Base-by-base conservation (phyloP, 2,797 vertebrate genomes). In the Acipenser transmontanus region DNA sequence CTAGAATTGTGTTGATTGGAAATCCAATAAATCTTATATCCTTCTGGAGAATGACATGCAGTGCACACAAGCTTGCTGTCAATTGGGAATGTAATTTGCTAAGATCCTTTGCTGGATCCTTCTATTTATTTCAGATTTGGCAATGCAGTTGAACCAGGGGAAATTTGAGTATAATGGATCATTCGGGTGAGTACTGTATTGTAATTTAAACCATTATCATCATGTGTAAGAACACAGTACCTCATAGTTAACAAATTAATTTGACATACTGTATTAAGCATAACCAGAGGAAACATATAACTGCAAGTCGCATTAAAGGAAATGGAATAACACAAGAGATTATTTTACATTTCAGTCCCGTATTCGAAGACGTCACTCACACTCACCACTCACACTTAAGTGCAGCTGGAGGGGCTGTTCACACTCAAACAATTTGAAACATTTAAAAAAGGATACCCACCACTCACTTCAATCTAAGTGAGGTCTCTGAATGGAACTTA, bases 111-210 rank as follows among this genome's bases (percentile, higher is more conserved):
- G 2, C 34, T 34, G 34, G 34, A 34, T 34, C 34, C 34, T 66
- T 68, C 4, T 85, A 47, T 88, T 70, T 34, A 71, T 77, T 64
- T 83, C 89, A 99, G 97, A 99, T 92, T 87, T 99, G 87, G 93
- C 97, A 72, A 99, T 99, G 97, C 97, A 99, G 79, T 72, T 99
- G 86, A 99, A 99, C 87, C 97, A 97, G 88, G 97, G 97, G 20
- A 99, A 99, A 90, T 99, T 92, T 81, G 97, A 99, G 81, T 99
- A 99, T 85, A 99, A 99, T 76, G 95, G 97, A 77, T 95, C 95
- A 0, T 98, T 95, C n/a, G 97, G 97, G 97, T 98, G 81, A 97
- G 95, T 89, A 85, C 77, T 65, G 34, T 34, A 34, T 34, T 34
- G 4, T 13, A 54, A 65, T 47, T 56, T 78, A 74, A 85, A 71